Evolutionary conservation across 1,140 invertebrate species (phyloP).

Genomic region (Drosophila lacertosa): DNA sequence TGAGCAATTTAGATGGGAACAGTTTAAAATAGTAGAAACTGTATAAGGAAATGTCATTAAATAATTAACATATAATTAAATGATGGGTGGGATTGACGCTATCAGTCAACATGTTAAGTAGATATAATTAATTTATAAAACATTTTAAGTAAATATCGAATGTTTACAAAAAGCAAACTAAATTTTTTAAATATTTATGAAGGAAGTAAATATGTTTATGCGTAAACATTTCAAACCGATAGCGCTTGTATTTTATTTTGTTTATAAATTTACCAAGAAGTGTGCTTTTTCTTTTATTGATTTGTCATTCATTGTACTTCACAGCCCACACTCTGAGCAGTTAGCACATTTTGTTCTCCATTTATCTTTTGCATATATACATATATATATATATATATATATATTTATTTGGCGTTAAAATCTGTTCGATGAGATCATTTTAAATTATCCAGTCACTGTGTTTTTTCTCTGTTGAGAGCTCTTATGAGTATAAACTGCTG

Average conservation of each 20-base stretch:
- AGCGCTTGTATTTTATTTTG: neutral
- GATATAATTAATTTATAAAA: too few species aligned
- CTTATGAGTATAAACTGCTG: conserved; percentile 26
- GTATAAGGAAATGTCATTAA: conserved; percentile 11
- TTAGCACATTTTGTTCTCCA: conserved; percentile 9
- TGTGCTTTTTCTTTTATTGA: neutral
- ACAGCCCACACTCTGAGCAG: neutral
- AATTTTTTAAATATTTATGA: too few species aligned
- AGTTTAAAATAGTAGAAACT: conserved; percentile 21
- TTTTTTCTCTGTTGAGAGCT: conserved; percentile 21
- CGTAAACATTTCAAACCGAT: too few species aligned
- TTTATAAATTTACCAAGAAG: neutral
- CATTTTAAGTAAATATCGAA: too few species aligned
- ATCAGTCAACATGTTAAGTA: neutral
- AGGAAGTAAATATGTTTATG: too few species aligned
- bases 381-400: conserved; percentile 1
- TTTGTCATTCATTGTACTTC: conserved; percentile 6
- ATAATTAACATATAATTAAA: neutral
- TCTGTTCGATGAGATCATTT: conserved; percentile 44
- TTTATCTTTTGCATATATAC: conserved; percentile 19
- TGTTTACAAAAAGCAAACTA: too few species aligned
- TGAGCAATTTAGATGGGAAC: conserved; percentile 34
- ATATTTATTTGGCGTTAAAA: conserved; percentile 4
- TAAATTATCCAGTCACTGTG: conserved; percentile 42
- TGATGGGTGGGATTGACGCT: neutral